Evolutionary conservation across 2,113 vertebrate species (phyloP).

Genomic region (Oncorhynchus tshawytscha): DNA sequence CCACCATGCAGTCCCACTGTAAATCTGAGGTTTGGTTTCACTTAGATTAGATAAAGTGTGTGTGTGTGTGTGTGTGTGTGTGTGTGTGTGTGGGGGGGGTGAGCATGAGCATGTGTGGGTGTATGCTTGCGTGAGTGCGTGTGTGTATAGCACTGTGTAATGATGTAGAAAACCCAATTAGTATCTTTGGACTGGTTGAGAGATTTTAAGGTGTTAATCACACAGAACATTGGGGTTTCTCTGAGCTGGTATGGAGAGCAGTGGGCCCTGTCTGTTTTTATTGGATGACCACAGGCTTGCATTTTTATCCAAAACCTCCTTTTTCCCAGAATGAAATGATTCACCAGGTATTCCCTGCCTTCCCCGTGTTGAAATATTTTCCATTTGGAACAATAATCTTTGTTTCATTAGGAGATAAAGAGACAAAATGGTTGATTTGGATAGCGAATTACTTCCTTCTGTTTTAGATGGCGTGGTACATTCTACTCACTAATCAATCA

Average conservation of each 20-base stretch:
- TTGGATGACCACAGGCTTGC: slow-evolving; percentile 18
- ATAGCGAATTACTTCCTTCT: neutral
- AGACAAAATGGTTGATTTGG: slow-evolving; percentile 12
- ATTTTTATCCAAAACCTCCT: slow-evolving; percentile 6
- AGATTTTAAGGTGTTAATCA: slow-evolving; percentile 8
- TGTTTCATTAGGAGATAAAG: slow-evolving; percentile 9
- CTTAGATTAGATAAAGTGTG: slow-evolving; percentile 21
- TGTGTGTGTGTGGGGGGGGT: neutral
- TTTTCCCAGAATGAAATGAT: neutral
- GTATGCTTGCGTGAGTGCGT: neutral
- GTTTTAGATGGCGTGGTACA: neutral
- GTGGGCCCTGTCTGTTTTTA: slow-evolving; percentile 20
- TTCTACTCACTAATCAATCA: neutral
- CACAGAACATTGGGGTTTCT: neutral
- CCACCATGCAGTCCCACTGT: slow-evolving; percentile 34
- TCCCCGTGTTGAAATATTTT: slow-evolving; percentile 13
- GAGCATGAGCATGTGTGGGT: neutral
- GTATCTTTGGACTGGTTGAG: neutral
- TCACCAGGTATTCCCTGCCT: neutral
- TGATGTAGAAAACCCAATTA: neutral
- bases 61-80: neutral
- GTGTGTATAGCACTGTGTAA: neutral
- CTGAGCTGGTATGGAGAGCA: neutral
- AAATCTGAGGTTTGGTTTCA: slow-evolving; percentile 53
- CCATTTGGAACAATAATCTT: slow-evolving; percentile 19